Conservation (phyloP, 1,140 invertebrate genomes). For the Periplaneta americana region DNA sequence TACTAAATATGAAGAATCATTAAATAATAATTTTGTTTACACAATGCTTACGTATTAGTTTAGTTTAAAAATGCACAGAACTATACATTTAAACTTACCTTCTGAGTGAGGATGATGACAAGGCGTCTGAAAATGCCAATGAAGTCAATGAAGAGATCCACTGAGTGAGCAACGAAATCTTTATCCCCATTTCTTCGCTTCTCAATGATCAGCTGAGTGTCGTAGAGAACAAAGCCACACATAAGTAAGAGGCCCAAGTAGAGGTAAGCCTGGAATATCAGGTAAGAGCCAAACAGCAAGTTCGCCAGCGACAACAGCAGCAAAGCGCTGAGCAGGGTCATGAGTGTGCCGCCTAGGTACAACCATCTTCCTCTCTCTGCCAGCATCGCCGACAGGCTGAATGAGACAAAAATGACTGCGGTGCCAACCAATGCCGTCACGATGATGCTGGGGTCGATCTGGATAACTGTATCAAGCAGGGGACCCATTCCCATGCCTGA, state of each 20-base stretch:
- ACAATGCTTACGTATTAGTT: too few species aligned
- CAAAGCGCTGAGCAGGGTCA: conserved; percentile 75
- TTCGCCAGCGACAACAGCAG: conserved; percentile 74
- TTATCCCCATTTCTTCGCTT: conserved; percentile 83
- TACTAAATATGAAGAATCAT: too few species aligned
- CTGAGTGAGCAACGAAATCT: conserved; percentile 86
- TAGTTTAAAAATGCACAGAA: background rate
- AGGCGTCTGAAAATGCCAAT: conserved; percentile 85
- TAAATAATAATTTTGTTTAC: too few species aligned
- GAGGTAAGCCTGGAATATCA: conserved; percentile 80
- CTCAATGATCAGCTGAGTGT: conserved; percentile 94
- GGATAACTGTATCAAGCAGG: conserved; percentile 66
- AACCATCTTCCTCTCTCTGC: conserved; percentile 81
- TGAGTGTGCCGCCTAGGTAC: conserved; percentile 74
- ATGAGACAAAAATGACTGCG: conserved; percentile 82
- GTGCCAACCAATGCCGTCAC: conserved; percentile 84
- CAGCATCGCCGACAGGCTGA: conserved; percentile 80
- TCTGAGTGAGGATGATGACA: conserved; percentile 82
- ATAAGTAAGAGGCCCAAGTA: conserved; percentile 85
- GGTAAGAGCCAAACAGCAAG: conserved; percentile 75
- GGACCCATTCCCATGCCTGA: conserved; percentile 76
- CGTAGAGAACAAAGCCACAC: conserved; percentile 92
- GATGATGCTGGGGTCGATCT: conserved; percentile 79
- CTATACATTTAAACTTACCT: conserved; percentile 51
- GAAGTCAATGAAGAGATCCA: conserved; percentile 91